phyloP scores from a whole-genome alignment of 2,113 vertebrate species.

The Microtus richardsoni region DNA sequence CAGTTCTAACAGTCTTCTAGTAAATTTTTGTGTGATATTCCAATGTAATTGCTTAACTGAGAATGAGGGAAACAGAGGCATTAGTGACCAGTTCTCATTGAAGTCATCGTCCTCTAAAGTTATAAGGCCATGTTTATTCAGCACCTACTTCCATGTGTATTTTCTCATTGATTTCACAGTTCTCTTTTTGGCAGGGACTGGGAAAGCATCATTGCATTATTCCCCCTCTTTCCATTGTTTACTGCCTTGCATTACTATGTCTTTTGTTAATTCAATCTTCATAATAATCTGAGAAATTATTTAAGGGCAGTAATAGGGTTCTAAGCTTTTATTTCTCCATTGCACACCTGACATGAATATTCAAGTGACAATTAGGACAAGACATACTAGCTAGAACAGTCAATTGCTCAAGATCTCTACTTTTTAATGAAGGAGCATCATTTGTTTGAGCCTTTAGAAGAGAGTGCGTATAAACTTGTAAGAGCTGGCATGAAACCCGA shows the following conservation, averaged over 20 bases:
- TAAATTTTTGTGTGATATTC: neutral
- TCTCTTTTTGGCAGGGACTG: neutral
- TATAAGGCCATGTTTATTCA: neutral
- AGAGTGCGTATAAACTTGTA: neutral
- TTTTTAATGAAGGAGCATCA: neutral
- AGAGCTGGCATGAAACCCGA: neutral
- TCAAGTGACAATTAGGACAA: neutral
- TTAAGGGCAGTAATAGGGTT: neutral
- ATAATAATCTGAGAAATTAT: neutral
- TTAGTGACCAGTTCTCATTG: neutral
- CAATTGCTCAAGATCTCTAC: neutral
- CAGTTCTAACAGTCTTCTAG: neutral
- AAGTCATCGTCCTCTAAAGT: neutral
- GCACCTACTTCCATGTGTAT: neutral
- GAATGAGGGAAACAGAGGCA: slow-evolving; percentile 16
- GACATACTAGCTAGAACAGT: neutral
- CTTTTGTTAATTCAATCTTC: neutral
- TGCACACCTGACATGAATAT: neutral
- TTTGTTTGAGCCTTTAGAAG: neutral
- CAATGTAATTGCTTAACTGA: neutral
- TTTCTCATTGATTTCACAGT: slow-evolving; percentile 30
- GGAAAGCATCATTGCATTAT: neutral
- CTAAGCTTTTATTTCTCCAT: slow-evolving; percentile 21
- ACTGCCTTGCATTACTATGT: neutral
- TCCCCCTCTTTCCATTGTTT: neutral